Base-by-base conservation (phyloP, 2,888 invertebrate species). In the Eupithecia centaureata region DNA sequence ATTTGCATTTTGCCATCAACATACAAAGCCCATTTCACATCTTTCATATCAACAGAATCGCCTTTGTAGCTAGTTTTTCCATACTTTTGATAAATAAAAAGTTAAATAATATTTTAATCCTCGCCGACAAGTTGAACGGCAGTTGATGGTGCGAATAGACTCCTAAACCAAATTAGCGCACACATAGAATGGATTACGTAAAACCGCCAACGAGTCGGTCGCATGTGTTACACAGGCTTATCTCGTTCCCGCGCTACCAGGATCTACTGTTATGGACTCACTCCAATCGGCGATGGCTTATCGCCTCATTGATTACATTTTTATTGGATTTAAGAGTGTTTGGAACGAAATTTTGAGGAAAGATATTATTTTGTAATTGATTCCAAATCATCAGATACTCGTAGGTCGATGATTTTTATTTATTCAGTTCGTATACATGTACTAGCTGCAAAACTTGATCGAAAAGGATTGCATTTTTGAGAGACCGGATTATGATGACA, bases 241-340 rank as follows among this genome's bases (percentile, higher is more conserved):
- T 82, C 81, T 73, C 61, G 72, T 76, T 77, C 77, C 76, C 79
- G 75, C 61, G 70, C 70, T 73, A 70, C 70, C 71, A 62, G 70
- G 69, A 71, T 70, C 65, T 62, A 68, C 67, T 59, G 64, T 59
- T 70, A 68, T 70, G 56, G 68, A 67, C 64, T 56, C 33, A 22
- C 27, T 28, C 27, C 52, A 52, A 52, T 52, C 27, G 22, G 25
- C 61, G 67, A 38, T 60, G 47, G 69, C 68, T 72, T 72, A 72
- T 71, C 68, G 68, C 65, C 15, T 27, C 25, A 52, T 52, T 52
- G 67, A 71, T 68, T 71, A 61, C 59, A 18, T 42, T 61, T 57
- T 22, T 57, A 57, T 57, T 57, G 57, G 57, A 5, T 57, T 8
- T 4, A 51, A 25, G 47, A 22, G 18, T 51, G 51, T 51, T 51